A percentile compares a stretch with the other conserved stretches of the same genome.
phyloP scores from a whole-genome alignment of 2,888 invertebrate species.

The Thysanoteuthis rhombus region DNA sequence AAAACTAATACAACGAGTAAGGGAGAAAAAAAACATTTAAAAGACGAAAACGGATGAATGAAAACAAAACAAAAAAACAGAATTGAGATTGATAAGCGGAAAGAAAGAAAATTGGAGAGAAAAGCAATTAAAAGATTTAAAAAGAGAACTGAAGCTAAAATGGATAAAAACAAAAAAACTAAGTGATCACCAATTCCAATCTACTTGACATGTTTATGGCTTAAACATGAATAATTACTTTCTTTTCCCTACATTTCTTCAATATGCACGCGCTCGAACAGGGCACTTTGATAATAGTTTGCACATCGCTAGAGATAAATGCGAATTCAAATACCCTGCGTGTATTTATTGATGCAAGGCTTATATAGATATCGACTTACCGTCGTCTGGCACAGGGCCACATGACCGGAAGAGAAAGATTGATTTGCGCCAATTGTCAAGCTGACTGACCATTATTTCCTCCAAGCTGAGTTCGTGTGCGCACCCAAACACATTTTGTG shows the following conservation, averaged over 20 bases:
- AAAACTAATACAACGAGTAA: neutral
- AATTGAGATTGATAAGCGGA: neutral
- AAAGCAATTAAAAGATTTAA: neutral
- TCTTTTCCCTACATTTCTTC: neutral
- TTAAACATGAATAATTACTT: neutral
- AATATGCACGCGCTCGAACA: neutral
- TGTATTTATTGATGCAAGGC: neutral
- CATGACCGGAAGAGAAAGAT: neutral
- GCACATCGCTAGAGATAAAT: neutral
- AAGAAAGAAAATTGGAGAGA: neutral
- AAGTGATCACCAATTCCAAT: conserved; percentile 12
- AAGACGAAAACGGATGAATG: neutral
- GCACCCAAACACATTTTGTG: too few species aligned
- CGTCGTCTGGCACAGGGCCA: neutral
- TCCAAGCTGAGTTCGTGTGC: too few species aligned
- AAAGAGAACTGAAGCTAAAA: neutral
- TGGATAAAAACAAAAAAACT: neutral
- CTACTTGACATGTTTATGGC: conserved; percentile 12
- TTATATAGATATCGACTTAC: too few species aligned
- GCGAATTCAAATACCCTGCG: neutral
- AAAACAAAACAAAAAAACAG: neutral
- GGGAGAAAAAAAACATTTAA: neutral
- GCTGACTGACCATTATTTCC: too few species aligned
- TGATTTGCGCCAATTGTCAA: too few species aligned
- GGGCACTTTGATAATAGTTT: neutral